phyloP scores from a whole-genome alignment of 2,113 vertebrate genomes.

The Nothobranchius furzeri region DNA sequence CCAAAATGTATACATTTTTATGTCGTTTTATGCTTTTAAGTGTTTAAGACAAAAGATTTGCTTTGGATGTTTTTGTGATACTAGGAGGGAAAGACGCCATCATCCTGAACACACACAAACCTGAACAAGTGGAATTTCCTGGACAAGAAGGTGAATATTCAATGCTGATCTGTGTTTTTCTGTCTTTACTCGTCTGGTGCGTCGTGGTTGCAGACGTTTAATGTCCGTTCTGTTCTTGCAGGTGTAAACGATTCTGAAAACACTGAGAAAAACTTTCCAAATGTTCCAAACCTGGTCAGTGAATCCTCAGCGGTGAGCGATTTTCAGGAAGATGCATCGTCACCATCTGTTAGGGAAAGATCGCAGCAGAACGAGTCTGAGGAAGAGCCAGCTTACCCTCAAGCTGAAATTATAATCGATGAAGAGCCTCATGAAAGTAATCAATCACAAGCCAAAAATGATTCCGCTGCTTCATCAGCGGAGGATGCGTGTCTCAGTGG shows the following conservation, averaged over 20 bases:
- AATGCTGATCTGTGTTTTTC: neutral
- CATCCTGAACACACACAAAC: constrained; percentile 20
- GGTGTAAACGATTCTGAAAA: constrained; percentile 14
- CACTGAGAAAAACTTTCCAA: constrained; percentile 2
- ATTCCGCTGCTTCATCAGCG: constrained; percentile 1
- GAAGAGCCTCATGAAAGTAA: constrained; percentile 5
- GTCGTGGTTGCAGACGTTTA: neutral
- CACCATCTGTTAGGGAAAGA: neutral
- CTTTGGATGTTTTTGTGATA: constrained; percentile 26
- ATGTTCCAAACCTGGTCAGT: neutral
- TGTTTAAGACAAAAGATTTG: neutral
- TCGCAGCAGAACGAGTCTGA: neutral
- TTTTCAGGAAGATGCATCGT: constrained; percentile 2
- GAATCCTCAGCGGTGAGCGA: neutral
- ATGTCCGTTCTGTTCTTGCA: constrained; percentile 3
- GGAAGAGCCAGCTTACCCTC: constrained; percentile 6
- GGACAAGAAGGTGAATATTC: constrained; percentile 39
- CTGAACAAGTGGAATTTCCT: constrained; percentile 25
- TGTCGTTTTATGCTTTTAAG: neutral
- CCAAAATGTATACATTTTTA: neutral
- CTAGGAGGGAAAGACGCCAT: constrained; percentile 61
- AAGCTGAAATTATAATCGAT: constrained; percentile 1
- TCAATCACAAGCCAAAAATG: neutral
- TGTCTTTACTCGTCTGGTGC: no score
- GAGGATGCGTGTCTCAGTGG: constrained; percentile 16